A percentile compares a stretch with the other conserved stretches of the same genome.
phyloP scores from a whole-genome alignment of 2,888 invertebrate genomes.

The Acrocyrtus sp. region DNA sequence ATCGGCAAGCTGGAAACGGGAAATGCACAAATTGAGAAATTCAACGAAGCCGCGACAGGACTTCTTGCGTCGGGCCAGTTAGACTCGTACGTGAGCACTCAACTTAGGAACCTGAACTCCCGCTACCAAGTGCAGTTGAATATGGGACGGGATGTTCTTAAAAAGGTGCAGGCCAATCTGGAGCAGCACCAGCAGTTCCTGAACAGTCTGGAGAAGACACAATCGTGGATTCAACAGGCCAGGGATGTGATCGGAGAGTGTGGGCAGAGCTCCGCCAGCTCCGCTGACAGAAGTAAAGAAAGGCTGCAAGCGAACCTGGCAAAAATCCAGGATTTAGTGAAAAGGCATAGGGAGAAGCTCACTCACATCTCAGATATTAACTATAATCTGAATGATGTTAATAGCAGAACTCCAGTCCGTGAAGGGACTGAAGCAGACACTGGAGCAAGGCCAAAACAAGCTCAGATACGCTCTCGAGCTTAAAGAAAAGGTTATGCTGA shows the following conservation, averaged over 20 bases:
- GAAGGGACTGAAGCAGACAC: slow-evolving; percentile 86
- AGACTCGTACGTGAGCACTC: slow-evolving; percentile 88
- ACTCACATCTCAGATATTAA: slow-evolving; percentile 82
- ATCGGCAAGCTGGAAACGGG: slow-evolving; percentile 80
- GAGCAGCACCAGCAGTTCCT: slow-evolving; percentile 87
- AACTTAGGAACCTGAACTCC: slow-evolving; percentile 85
- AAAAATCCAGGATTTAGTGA: slow-evolving; percentile 75
- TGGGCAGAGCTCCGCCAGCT: slow-evolving; percentile 78
- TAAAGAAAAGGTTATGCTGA: slow-evolving; percentile 92
- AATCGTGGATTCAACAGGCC: slow-evolving; percentile 87
- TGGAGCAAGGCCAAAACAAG: slow-evolving; percentile 92
- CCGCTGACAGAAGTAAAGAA: slow-evolving; percentile 74
- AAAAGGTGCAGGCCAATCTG: slow-evolving; percentile 88
- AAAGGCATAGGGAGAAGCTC: slow-evolving; percentile 85
- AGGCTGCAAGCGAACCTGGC: slow-evolving; percentile 82
- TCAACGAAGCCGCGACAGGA: slow-evolving; percentile 79
- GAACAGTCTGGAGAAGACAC: slow-evolving; percentile 78
- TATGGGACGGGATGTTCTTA: slow-evolving; percentile 87
- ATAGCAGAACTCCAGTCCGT: slow-evolving; percentile 85
- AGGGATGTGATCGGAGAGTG: slow-evolving; percentile 83
- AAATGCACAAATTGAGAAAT: slow-evolving; percentile 82
- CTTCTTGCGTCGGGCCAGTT: slow-evolving; percentile 84
- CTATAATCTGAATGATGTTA: slow-evolving; percentile 83
- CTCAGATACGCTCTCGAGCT: slow-evolving; percentile 86
- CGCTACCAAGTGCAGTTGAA: slow-evolving; percentile 90